Evolutionary conservation across 2,797 vertebrate genomes (phyloP).

Genomic region (Euthynnus affinis): DNA sequence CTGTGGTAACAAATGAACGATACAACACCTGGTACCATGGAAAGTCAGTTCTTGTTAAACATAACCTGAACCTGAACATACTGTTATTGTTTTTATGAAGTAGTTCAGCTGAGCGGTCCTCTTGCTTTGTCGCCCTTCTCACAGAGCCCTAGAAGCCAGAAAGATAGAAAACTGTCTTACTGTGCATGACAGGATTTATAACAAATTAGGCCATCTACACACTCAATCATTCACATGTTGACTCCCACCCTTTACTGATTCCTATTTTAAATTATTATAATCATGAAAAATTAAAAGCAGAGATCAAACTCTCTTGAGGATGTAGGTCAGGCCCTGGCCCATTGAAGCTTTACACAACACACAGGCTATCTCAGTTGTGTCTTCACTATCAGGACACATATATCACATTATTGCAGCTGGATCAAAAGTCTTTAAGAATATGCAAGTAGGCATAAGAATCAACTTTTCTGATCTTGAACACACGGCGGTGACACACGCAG

Average conservation of each 20-base stretch:
- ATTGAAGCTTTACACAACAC: background rate
- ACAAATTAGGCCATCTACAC: conserved; percentile 14
- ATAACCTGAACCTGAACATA: background rate
- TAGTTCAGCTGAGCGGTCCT: background rate
- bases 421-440: conserved; percentile 3
- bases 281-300: conserved; percentile 20
- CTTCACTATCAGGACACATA: conserved; percentile 4
- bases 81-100: background rate
- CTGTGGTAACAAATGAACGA: background rate
- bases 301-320: conserved; percentile 18
- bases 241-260: conserved; percentile 2
- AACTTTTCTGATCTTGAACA: conserved; percentile 16
- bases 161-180: background rate
- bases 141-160: conserved; percentile 3
- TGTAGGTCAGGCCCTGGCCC: conserved; percentile 18
- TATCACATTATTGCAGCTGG: background rate
- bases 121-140: background rate
- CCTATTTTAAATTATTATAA: conserved; percentile 1
- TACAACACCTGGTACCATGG: background rate
- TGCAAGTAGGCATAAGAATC: background rate
- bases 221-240: conserved; percentile 44
- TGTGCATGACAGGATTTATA: background rate
- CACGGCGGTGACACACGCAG: background rate
- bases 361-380: conserved; percentile 2
- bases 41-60: background rate